Base-by-base conservation (phyloP, 2,113 vertebrate species). In the Phasianus colchicus region DNA sequence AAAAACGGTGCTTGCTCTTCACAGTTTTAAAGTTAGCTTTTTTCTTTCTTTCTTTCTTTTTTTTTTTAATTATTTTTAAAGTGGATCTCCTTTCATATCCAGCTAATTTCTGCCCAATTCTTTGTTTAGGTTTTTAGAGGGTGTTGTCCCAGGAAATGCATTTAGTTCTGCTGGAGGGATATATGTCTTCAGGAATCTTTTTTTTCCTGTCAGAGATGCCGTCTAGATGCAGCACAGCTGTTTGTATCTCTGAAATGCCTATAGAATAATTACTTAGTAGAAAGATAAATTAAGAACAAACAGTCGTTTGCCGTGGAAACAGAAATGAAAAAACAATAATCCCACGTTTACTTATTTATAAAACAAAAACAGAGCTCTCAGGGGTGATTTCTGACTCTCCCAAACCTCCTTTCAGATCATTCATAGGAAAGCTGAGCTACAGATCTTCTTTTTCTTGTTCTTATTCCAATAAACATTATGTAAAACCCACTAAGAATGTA, bases 101-200 rank as follows among this genome's bases (percentile, higher is more conserved):
- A 50, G 50, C 27, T 66, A 3, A 78, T 52, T 89, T 82, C 58
- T 27, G 52, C 54, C 10, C 24, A 57, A 57, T 42, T 90, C 17
- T 92, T 94, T 57, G 30, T 65, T 71, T 81, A 30, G 38, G 50
- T 91, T 83, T 89, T 38, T 85, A 79, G 36, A 71, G 29, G 83
- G 17, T 27, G 5, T 90, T 83, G 29, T 58, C 38, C 8, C 20
- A 55, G 47, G 57, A 50, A 85, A 65, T 63, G 9, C 10, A 34
- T 90, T 92, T 91, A 58, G 54, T 73, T 87, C 11, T 88, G 9
- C 42, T 76, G 38, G 45, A 72, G 48, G 13, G 13, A 84, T 69
- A 57, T 65, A n/a, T 0, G 2, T 83, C 65, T 11, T 74, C 50
- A 57, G 34, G 36, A 67, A 64, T 58, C 27, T 58, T 27, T 66